phyloP scores from a whole-genome alignment of 2,797 vertebrate genomes.

The Falco rusticolus region DNA sequence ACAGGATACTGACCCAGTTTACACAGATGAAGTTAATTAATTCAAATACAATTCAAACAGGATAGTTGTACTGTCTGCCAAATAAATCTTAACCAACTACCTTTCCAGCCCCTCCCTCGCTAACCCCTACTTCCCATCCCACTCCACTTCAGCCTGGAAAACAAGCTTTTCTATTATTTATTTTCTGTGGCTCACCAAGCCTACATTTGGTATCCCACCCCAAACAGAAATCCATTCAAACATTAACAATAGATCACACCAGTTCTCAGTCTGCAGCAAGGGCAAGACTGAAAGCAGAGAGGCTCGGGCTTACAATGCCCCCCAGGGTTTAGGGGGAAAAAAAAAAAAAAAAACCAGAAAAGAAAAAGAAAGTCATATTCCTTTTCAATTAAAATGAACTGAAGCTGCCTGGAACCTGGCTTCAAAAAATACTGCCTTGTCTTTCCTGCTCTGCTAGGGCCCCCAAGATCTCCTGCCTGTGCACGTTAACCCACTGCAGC shows the following conservation, averaged over 20 bases:
- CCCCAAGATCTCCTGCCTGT: background rate
- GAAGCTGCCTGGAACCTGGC: background rate
- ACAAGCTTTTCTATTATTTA: slow-evolving; percentile 55
- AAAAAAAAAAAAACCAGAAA: no score
- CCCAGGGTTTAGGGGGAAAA: background rate
- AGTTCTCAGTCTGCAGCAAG: background rate
- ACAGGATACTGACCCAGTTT: slow-evolving; percentile 65
- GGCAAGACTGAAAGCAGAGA: background rate
- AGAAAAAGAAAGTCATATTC: background rate
- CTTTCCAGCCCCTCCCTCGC: slow-evolving; percentile 50
- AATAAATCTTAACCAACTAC: slow-evolving; percentile 69
- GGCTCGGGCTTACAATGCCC: background rate
- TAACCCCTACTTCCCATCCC: background rate
- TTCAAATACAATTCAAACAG: slow-evolving; percentile 55
- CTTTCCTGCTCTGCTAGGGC: background rate
- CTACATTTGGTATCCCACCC: slow-evolving; percentile 17
- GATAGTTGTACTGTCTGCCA: slow-evolving; percentile 45
- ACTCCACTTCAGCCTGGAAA: slow-evolving; percentile 7
- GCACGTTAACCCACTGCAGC: background rate
- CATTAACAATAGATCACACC: slow-evolving; percentile 42
- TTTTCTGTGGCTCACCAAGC: slow-evolving; percentile 43
- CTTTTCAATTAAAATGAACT: background rate
- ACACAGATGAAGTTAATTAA: slow-evolving; percentile 73
- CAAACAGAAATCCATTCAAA: slow-evolving; percentile 53
- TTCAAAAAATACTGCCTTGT: background rate